These are phyloP conservation scores for Zophobas atratus DNA, from an alignment of 1,140 invertebrate genomes.

Conservation along the genomic window DNA sequence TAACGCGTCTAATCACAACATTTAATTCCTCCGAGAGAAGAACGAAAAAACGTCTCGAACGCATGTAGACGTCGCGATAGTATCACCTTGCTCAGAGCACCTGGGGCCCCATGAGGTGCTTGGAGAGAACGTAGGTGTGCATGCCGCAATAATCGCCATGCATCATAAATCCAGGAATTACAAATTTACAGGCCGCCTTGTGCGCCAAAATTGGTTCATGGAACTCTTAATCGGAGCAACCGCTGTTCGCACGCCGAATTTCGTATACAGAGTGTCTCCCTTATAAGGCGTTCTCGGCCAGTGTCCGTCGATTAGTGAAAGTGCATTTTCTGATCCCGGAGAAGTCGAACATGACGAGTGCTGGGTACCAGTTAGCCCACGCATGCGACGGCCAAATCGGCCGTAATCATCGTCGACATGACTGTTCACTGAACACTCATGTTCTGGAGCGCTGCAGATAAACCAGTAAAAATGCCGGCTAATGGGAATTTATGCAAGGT, in stretches of 20 bases:
- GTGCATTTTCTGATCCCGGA: conserved; percentile 34
- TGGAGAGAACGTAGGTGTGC: conserved; percentile 48
- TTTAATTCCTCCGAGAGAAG: background rate
- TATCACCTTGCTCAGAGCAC: conserved; percentile 44
- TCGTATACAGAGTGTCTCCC: conserved; percentile 27
- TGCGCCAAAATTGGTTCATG: conserved; percentile 51
- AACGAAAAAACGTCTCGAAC: conserved; percentile 4
- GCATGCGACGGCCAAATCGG: conserved; percentile 33
- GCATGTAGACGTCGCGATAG: conserved; percentile 9
- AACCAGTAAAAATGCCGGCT: conserved; percentile 33
- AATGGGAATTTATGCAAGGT: conserved; percentile 47
- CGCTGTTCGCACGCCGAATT: conserved; percentile 12
- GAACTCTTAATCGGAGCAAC: conserved; percentile 43
- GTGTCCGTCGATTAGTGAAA: conserved; percentile 34
- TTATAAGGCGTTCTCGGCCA: background rate
- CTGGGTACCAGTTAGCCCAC: conserved; percentile 37
- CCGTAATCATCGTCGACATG: conserved; percentile 45
- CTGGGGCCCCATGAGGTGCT: conserved; percentile 48
- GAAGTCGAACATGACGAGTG: background rate
- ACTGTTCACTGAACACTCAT: conserved; percentile 43
- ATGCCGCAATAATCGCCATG: conserved; percentile 45
- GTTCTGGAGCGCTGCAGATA: conserved; percentile 33
- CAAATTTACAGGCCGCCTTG: conserved; percentile 51
- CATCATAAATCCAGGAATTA: conserved; percentile 50
- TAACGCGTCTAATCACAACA: background rate